Evolutionary conservation across 1,140 invertebrate genomes (phyloP), one percentile per base, ranked within the genome.

Genomic region (Papilio polytes): DNA sequence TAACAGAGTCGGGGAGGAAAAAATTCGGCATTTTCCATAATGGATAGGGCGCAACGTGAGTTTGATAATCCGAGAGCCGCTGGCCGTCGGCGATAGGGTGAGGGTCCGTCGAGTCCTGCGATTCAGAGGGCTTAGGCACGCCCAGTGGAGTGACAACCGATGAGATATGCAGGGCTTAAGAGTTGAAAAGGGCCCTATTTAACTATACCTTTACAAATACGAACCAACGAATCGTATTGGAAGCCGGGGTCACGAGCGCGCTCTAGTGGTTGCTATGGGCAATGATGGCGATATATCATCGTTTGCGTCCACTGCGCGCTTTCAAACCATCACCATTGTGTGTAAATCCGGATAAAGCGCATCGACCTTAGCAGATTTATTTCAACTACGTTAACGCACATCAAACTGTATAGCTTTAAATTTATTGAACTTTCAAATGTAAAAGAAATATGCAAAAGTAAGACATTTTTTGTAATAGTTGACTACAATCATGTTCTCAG

Each of bases 51-150:
- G 81, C 78, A 85, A 87, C 87, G 87, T 83, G 84, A 89, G 86
- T 91, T 91, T 90, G 85, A 90, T 90, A 90, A 91, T 90, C 88
- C 88, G 80, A 78, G 81, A 85, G 82, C 87, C 85, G 85, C 84
- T 86, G 85, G 83, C 85, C 82, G 86, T 86, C 86, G 85, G 84
- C 87, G 88, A 90, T 91, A 91, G 86, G 82, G 84, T 83, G 81
- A 89, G 86, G 90, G 90, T 86, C 79, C 80, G 80, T 80, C 81
- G 81, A 70, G 78, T 83, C 83, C 85, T 88, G 84, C 83, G 63
- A 86, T 87, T 83, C 84, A 81, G 84, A 87, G 84, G 72, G 80
- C 85, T 89, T 89, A 89, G 72, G 80, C 82, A 78, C 84, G 63
- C 77, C 81, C 82, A 81, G 85, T 86, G 86, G 80, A 87, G 86